These are phyloP conservation scores for Microcebus griseorufus DNA, from an alignment of 2,113 vertebrate genomes.

Conservation along the genomic window DNA sequence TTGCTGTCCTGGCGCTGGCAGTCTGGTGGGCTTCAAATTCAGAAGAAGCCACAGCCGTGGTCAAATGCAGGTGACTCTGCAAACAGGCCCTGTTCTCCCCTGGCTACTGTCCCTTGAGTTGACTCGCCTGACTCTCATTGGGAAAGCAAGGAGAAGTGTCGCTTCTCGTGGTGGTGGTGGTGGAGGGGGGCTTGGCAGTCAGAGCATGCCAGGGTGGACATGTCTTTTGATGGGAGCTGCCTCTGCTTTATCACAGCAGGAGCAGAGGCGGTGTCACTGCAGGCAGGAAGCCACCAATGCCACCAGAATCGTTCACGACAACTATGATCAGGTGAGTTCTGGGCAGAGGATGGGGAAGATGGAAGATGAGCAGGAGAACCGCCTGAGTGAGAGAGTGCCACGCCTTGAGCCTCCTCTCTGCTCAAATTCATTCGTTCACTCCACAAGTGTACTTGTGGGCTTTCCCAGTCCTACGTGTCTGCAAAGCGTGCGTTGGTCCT, in stretches of 20 bases:
- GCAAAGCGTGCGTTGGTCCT: neutral
- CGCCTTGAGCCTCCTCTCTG: neutral
- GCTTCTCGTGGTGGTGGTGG: too few relatives aligned
- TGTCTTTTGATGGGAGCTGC: neutral
- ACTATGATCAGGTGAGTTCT: constrained; percentile 80
- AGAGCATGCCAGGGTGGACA: neutral
- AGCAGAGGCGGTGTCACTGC: constrained; percentile 63
- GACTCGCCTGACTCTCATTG: neutral
- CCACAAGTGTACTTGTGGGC: neutral
- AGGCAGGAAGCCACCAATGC: constrained; percentile 75
- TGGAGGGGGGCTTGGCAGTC: neutral
- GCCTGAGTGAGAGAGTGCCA: rapidly evolving
- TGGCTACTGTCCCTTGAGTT: neutral
- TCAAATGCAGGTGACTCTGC: neutral
- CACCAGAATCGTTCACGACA: constrained; percentile 74
- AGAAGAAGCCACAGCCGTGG: neutral
- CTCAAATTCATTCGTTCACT: neutral
- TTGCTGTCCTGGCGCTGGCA: neutral
- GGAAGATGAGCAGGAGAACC: neutral
- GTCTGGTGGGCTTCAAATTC: neutral
- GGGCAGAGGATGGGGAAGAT: neutral
- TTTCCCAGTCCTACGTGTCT: neutral
- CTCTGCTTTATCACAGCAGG: constrained; percentile 8
- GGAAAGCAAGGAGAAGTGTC: neutral
- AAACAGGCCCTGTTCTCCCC: neutral